phyloP scores from a whole-genome alignment of 2,888 invertebrate genomes.

The Drosophila meridionalis region DNA sequence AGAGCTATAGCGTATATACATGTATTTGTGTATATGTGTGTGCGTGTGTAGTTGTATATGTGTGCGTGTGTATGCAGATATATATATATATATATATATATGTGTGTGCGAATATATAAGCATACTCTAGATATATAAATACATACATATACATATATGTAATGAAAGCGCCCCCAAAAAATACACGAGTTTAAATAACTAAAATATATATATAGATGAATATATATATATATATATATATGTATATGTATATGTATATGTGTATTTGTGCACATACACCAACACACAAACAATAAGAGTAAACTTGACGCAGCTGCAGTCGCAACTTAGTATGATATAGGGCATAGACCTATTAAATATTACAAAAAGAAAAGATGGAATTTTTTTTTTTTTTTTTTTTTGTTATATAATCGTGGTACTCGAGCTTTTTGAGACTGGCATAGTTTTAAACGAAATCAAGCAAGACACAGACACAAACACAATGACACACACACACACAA shows the following conservation, averaged over 20 bases:
- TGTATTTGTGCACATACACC: slow-evolving; percentile 13
- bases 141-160: slow-evolving; percentile 17
- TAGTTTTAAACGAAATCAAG: slow-evolving; percentile 82
- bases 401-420: slow-evolving; percentile 78
- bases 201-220: neutral
- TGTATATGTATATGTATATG: slow-evolving; percentile 20
- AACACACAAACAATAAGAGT: slow-evolving; percentile 25
- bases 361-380: slow-evolving; percentile 6
- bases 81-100: slow-evolving; percentile 12
- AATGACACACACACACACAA: slow-evolving; percentile 24
- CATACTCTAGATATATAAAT: slow-evolving; percentile 18
- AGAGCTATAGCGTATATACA: slow-evolving; percentile 26
- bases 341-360: slow-evolving; percentile 13
- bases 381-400: slow-evolving; percentile 52
- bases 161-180: slow-evolving; percentile 24
- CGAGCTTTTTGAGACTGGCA: slow-evolving; percentile 86
- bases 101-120: slow-evolving; percentile 4
- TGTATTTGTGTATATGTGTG: slow-evolving; percentile 12
- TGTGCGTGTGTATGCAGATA: slow-evolving; percentile 21
- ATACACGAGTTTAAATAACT: slow-evolving; percentile 4
- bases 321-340: slow-evolving; percentile 19
- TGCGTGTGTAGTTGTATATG: slow-evolving; percentile 16
- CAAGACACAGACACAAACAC: slow-evolving; percentile 23
- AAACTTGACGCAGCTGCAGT: slow-evolving; percentile 1
- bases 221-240: slow-evolving; percentile 18